Conservation (phyloP, 1,140 invertebrate species). For the Drosophila chauvacae region DNA sequence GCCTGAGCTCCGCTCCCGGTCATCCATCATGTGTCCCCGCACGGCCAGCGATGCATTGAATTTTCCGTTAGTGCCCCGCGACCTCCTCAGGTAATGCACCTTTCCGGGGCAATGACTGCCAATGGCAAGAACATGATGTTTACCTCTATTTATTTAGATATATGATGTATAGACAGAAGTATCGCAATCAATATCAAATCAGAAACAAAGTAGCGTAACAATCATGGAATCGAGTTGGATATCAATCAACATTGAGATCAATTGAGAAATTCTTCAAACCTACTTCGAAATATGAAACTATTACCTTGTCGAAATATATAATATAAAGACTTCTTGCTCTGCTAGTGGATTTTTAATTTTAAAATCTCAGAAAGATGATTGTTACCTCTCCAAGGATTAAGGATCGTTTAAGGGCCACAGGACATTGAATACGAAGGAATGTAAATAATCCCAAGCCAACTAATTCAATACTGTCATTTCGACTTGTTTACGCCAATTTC, state of each 20-base stretch:
- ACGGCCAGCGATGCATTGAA: conserved; percentile 59
- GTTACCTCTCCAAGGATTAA: background rate
- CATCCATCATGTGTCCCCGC: conserved; percentile 47
- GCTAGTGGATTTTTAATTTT: too few relatives aligned
- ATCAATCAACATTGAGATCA: too few relatives aligned
- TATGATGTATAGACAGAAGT: background rate
- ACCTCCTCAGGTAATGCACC: conserved; percentile 22
- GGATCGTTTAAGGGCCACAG: background rate
- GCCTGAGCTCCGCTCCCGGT: conserved; percentile 16
- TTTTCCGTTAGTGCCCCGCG: conserved; percentile 45
- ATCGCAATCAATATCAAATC: background rate
- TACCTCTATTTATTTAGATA: background rate
- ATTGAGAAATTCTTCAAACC: too few relatives aligned
- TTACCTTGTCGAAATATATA: too few relatives aligned
- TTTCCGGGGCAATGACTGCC: background rate
- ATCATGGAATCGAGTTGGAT: background rate
- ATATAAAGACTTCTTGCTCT: too few relatives aligned
- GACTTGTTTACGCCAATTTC: conserved; percentile 39
- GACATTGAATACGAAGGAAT: background rate
- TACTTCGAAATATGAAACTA: too few relatives aligned
- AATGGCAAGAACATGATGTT: background rate
- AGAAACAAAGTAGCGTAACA: background rate
- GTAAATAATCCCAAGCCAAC: conserved; percentile 16
- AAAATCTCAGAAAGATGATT: background rate
- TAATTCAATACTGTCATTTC: conserved; percentile 24